Base-by-base conservation (phyloP, 2,888 invertebrate genomes). In the Trichopria drosophilae region DNA sequence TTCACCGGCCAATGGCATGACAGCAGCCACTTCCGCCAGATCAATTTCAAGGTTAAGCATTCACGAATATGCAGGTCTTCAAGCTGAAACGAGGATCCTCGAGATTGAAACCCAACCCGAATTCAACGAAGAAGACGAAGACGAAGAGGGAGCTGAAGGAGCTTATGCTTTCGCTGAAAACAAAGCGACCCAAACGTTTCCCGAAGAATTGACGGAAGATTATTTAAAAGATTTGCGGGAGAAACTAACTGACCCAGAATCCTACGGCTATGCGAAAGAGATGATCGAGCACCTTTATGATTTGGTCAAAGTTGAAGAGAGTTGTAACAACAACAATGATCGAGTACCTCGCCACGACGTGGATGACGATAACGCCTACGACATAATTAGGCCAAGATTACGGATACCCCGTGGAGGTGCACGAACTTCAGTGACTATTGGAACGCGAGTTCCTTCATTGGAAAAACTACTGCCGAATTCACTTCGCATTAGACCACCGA, bases 281-380 rank as follows among this genome's bases (percentile, higher is more conserved):
- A 85, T 86, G 79, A 88, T 89, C 53, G 87, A 88, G 66, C 84
- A 86, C 63, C 76, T 88, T 5, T 88, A 88, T 64, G 87, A 87
- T 70, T 79, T 86, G 42, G 85, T 87, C 37, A 86, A 87, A 67
- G 82, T 86, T 3, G 85, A 86, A 64, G 85, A 86, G 62, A 83
- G 80, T 55, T 83, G 82, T 60, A 81, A 82, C 55, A 78, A 79
- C 51, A 81, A 81, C 58, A 77, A 78, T 55, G 70, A 77, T 55
- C 57, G 66, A 53, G 49, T 55, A 12, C 32, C 54, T 6, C 44
- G 58, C 2, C 54, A 37, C 29, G 59, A 54, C 9, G 60, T 59
- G 13, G 65, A 63, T 12, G 71, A 80, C 16, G 85, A 84, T 53
- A 85, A 85, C 65, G 79, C 86, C 53, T 85, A 85, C 59, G 84